A percentile compares a stretch with the other conserved stretches of the same genome.
phyloP scores from a whole-genome alignment of 2,888 invertebrate species.

The Stictocephala bisonia region DNA sequence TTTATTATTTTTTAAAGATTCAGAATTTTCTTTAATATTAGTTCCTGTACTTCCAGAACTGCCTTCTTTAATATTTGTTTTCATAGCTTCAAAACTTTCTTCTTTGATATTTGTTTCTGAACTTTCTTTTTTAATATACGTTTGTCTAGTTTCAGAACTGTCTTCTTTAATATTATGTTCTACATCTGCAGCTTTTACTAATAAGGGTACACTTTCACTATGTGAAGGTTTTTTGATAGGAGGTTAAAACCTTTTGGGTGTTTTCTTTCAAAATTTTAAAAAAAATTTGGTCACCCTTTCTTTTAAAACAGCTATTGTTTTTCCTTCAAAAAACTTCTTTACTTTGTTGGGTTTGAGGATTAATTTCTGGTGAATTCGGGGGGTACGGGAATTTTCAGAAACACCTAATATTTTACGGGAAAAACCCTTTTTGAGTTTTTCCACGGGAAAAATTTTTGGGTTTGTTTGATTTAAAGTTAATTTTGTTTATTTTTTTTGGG shows the following conservation, averaged over 20 bases:
- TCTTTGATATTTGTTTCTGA: no score
- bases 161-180: neutral
- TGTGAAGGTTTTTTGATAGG: neutral
- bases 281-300: no score
- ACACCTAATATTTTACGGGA: conserved; percentile 44
- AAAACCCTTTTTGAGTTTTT: conserved; percentile 41
- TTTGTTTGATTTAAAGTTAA: neutral
- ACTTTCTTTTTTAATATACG: neutral
- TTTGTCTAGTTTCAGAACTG: neutral
- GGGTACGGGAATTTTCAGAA: conserved; percentile 48
- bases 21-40: no score
- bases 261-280: neutral
- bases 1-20: no score
- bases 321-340: conserved; percentile 75
- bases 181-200: neutral
- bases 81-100: no score
- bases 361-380: conserved; percentile 62
- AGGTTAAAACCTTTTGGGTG: neutral
- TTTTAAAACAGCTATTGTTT: no score
- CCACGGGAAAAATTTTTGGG: conserved; percentile 37
- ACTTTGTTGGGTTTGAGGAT: conserved; percentile 48
- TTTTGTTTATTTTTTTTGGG: neutral
- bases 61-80: no score
- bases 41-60: no score
- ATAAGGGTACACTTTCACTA: neutral